Evolutionary conservation across 2,888 invertebrate genomes (phyloP), one percentile per base, ranked within the genome.

Genomic region (Nomada flava): DNA sequence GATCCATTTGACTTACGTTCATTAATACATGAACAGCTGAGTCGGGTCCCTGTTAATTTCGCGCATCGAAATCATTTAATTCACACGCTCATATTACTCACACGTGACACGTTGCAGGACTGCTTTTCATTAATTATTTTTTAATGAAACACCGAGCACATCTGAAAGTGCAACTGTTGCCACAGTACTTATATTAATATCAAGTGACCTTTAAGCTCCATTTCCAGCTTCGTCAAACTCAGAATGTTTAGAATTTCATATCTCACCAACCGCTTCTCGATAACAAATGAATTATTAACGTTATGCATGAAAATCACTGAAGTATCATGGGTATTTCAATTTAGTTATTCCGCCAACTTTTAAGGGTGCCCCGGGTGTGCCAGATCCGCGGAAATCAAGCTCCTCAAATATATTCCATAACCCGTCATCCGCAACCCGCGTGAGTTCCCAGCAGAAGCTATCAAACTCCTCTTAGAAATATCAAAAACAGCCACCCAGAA

Each of bases 41-140:
- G 2, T 26, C 26, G 2, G 26, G 26, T 26, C 26, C 26, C 26
- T 26, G 26, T 26, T 26, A 26, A 26, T 26, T 26, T 26, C 26
- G 26, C 2, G 52, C 52, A 42, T 62, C 36, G 62, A 10, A 64
- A 72, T 72, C 72, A 55, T 64, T 72, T 72, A n/a, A 72, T 63
- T 55, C 63, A 55, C 72, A 72, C 63, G 63, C n/a, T 3, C 18
- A 15, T 72, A 53, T 44, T 42, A 44, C 42, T 18, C 42, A 26
- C 26, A 36, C 42, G 23, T n/a, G 42, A 53, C 53, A 72, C 13
- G 3, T n/a, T 42, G 42, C n/a, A 63, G 50, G 18, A n/a, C 5
- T 53, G 23, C 29, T 11, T 44, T 44, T 44, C 44, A 9, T 53
- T 3, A 29, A 29, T 20, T 23, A 2, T 2, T n/a, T n/a, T 42